phyloP scores from a whole-genome alignment of 2,113 vertebrate genomes.

The Montifringilla adamsi region DNA sequence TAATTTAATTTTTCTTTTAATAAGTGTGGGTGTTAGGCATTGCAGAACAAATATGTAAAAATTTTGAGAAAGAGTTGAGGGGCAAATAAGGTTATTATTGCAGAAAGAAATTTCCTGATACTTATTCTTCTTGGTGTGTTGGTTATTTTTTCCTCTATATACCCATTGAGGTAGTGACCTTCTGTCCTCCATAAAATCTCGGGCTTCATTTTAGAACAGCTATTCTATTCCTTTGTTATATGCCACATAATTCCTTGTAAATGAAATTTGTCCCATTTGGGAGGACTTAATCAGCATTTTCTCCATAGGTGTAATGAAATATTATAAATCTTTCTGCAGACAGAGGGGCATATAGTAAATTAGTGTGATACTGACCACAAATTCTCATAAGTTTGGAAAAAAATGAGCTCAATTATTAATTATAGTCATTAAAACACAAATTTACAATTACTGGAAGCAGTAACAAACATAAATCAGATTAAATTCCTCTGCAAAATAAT shows the following conservation, averaged over 20 bases:
- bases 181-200: neutral
- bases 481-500: neutral
- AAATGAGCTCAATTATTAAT: conserved; percentile 30
- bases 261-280: neutral
- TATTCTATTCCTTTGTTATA: neutral
- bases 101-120: neutral
- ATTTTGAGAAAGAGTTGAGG: neutral
- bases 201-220: neutral
- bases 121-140: neutral
- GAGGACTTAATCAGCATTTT: conserved; percentile 19
- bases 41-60: neutral
- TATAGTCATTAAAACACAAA: conserved; percentile 44
- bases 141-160: neutral
- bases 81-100: neutral
- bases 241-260: neutral
- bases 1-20: neutral
- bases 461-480: conserved; percentile 54
- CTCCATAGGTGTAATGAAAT: neutral
- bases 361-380: conserved; percentile 43
- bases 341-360: neutral
- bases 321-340: conserved; percentile 26
- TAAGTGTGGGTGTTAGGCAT: neutral
- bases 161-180: neutral
- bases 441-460: conserved; percentile 38
- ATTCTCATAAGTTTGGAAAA: neutral